These are phyloP conservation scores for Stratiolaelaps scimitus DNA, from an alignment of 1,140 invertebrate species.

Conservation along the genomic window DNA sequence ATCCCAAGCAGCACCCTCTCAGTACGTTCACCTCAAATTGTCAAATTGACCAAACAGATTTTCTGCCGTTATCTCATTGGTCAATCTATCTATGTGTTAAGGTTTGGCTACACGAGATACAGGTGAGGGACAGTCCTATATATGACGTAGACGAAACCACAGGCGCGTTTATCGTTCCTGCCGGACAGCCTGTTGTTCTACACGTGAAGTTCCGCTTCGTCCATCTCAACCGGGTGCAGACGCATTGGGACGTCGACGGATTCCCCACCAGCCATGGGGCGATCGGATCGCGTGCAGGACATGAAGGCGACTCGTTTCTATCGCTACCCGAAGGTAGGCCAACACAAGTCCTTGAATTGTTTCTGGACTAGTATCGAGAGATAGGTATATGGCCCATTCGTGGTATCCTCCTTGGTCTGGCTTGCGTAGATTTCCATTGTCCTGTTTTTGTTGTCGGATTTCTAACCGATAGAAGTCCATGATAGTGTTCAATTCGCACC, in stretches of 20 bases:
- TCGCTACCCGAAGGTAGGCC: conserved; percentile 19
- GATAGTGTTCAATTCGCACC: too few relatives aligned
- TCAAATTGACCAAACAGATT: too few relatives aligned
- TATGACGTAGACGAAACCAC: background rate
- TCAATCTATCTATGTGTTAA: background rate
- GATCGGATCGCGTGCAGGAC: conserved; percentile 7
- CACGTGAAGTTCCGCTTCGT: conserved; percentile 24
- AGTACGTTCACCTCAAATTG: too few relatives aligned
- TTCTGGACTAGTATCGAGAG: too few relatives aligned
- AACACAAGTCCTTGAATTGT: too few relatives aligned
- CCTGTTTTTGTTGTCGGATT: too few relatives aligned
- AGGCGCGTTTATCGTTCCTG: background rate
- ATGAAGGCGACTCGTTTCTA: conserved; percentile 20
- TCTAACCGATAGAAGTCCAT: too few relatives aligned
- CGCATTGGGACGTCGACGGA: conserved; percentile 24
- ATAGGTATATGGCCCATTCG: too few relatives aligned
- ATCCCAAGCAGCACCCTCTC: too few relatives aligned
- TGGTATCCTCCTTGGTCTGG: too few relatives aligned
- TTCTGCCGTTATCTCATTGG: too few relatives aligned
- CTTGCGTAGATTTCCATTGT: too few relatives aligned
- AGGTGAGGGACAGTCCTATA: background rate
- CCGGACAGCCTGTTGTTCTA: conserved; percentile 14
- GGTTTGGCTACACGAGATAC: conserved; percentile 12
- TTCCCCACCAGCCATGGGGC: conserved; percentile 20
- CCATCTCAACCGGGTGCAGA: background rate